phyloP scores from a whole-genome alignment of 2,888 invertebrate species.

The Ennomos fuscantarius region DNA sequence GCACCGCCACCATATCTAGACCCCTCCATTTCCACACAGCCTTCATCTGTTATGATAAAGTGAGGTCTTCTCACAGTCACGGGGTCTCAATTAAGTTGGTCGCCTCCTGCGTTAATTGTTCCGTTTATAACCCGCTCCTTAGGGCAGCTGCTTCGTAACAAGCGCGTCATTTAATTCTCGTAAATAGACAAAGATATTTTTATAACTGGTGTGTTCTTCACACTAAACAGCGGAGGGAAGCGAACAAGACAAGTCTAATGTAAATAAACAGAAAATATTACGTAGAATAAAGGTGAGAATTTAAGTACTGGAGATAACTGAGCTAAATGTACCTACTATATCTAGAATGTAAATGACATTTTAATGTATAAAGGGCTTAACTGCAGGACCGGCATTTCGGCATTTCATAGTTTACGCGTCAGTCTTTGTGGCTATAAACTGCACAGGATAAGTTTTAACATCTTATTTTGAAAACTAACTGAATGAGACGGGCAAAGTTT shows the following conservation, averaged over 20 bases:
- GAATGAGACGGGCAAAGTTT: conserved; percentile 24
- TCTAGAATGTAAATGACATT: conserved; percentile 34
- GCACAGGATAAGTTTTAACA: conserved; percentile 22
- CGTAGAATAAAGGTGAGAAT: conserved; percentile 22
- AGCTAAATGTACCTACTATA: conserved; percentile 17
- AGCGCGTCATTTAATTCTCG: conserved; percentile 79
- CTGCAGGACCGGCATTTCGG: conserved; percentile 25
- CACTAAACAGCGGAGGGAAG: conserved; percentile 70
- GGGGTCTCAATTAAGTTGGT: conserved; percentile 56
- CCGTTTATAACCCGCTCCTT: conserved; percentile 78
- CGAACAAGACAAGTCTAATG: conserved; percentile 66
- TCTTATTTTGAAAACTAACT: conserved; percentile 16
- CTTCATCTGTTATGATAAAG: conserved; percentile 34
- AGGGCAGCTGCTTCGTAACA: conserved; percentile 81
- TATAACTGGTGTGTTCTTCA: conserved; percentile 76
- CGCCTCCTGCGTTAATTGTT: conserved; percentile 73
- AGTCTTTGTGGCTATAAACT: conserved; percentile 15
- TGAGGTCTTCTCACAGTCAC: conserved; percentile 33
- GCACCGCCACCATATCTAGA: conserved; percentile 56
- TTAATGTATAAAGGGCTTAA: conserved; percentile 26
- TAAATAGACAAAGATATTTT: conserved; percentile 84
- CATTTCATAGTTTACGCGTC: conserved; percentile 26
- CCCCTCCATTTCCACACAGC: conserved; percentile 44
- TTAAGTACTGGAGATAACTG: conserved; percentile 24
- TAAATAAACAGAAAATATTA: conserved; percentile 66